These are phyloP conservation scores for Anhinga rufa DNA, from an alignment of 2,113 vertebrate species.

Conservation along the genomic window DNA sequence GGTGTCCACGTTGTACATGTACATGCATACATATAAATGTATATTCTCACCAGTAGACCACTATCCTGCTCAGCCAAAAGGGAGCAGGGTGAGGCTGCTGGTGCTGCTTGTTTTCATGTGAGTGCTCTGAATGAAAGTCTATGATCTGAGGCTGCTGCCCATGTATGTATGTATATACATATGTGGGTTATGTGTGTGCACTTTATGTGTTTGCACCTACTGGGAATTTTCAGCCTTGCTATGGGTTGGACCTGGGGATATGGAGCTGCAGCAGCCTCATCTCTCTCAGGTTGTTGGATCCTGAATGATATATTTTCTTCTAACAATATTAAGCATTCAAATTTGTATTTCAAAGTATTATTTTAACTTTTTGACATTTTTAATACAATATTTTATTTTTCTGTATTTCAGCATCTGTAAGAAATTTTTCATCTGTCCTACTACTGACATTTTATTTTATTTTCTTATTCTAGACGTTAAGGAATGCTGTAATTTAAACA, in stretches of 20 bases:
- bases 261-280: neutral
- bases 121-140: neutral
- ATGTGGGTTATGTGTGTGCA: fast-evolving
- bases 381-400: neutral
- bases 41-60: neutral
- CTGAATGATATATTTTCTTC: neutral
- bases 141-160: neutral
- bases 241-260: fast-evolving
- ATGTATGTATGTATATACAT: fast-evolving
- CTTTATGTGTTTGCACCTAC: neutral
- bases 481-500: neutral
- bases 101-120: neutral
- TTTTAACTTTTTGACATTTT: neutral
- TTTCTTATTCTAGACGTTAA: neutral
- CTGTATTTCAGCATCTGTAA: neutral
- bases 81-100: neutral
- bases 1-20: neutral
- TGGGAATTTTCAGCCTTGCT: neutral
- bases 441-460: neutral
- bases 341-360: neutral
- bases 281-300: neutral
- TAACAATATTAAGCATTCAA: neutral
- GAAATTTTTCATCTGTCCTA: neutral
- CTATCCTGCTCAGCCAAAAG: neutral
- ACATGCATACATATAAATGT: neutral